Evolutionary conservation across 2,113 vertebrate genomes (phyloP).

Genomic region (Pelvicachromis taeniatus): DNA sequence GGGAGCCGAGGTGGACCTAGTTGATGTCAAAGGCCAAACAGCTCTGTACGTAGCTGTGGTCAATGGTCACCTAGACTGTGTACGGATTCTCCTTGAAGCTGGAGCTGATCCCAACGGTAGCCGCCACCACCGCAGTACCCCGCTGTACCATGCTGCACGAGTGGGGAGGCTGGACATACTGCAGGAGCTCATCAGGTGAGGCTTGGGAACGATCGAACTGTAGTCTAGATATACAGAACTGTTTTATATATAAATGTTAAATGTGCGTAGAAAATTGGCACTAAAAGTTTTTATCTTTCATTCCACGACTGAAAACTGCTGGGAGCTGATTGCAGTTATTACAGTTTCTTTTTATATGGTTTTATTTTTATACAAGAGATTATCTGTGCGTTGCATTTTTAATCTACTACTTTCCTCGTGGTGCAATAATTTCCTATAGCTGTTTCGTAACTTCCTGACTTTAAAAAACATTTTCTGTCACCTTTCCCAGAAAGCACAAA

Average conservation of each 20-base stretch:
- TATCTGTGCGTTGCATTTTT: background rate
- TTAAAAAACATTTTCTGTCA: background rate
- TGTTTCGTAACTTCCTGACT: background rate
- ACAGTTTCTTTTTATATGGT: background rate
- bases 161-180: constrained; percentile 87
- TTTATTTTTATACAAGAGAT: background rate
- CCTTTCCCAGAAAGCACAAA: background rate
- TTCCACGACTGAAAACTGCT: background rate
- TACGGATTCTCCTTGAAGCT: constrained; percentile 84
- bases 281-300: background rate
- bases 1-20: constrained; percentile 88
- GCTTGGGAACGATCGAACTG: background rate
- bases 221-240: background rate
- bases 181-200: constrained; percentile 85
- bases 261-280: background rate
- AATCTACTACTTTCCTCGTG: background rate
- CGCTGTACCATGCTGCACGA: constrained; percentile 83
- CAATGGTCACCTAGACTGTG: constrained; percentile 88
- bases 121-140: constrained; percentile 90
- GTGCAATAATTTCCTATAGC: background rate
- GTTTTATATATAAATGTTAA: background rate
- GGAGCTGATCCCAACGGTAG: constrained; percentile 91
- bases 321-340: background rate
- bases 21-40: constrained; percentile 93
- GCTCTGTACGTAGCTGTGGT: constrained; percentile 90